These are phyloP conservation scores for Scaptomyza tumidula DNA, from an alignment of 2,888 invertebrate genomes.

Conservation along the genomic window DNA sequence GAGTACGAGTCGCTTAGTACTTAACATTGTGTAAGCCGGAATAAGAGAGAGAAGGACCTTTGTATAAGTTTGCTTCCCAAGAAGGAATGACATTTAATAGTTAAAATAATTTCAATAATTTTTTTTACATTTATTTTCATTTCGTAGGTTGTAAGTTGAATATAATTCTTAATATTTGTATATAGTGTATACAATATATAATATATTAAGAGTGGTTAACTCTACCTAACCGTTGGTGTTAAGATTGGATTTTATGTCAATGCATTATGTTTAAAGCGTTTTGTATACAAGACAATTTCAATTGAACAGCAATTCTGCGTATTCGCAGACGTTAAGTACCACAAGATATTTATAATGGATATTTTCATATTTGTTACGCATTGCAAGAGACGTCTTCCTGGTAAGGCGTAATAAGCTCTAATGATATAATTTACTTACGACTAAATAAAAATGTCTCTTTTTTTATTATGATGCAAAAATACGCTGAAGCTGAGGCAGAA, in stretches of 20 bases:
- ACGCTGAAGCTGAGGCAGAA: constrained; percentile 7
- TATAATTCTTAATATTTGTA: not conserved
- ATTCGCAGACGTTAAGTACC: constrained; percentile 19
- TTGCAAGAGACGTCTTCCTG: constrained; percentile 23
- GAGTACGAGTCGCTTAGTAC: not conserved
- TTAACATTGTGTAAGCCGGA: constrained; percentile 2
- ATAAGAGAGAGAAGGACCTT: not conserved
- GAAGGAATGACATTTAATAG: too few species aligned
- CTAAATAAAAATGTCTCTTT: constrained; percentile 55
- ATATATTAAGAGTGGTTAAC: too few species aligned
- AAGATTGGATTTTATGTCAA: not conserved
- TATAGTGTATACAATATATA: too few species aligned
- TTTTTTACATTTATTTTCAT: too few species aligned
- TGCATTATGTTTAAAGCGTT: not conserved
- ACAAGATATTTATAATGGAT: constrained; percentile 28
- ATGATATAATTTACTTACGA: constrained; percentile 73
- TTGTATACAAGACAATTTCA: not conserved
- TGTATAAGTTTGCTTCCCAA: too few species aligned
- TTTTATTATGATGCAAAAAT: constrained; percentile 1
- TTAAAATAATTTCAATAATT: too few species aligned
- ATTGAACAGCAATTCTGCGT: not conserved
- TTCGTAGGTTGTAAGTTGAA: not conserved
- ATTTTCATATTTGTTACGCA: constrained; percentile 27
- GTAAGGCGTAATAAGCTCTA: constrained; percentile 60
- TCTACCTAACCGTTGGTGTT: too few species aligned